phyloP scores from a whole-genome alignment of 2,888 invertebrate genomes.

The Kuschelorhynchus macadamiae region DNA sequence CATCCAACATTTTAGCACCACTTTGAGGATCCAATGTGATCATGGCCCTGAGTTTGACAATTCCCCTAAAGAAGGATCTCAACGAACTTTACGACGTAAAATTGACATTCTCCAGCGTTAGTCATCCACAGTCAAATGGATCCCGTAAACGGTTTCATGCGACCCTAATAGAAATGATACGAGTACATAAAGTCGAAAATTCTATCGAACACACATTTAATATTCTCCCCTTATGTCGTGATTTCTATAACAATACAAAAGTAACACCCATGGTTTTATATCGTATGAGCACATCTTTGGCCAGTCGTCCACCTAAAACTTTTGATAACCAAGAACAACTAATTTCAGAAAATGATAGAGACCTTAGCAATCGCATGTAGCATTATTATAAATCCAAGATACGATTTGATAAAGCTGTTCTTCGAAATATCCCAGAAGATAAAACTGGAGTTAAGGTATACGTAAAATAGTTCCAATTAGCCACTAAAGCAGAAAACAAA shows the following conservation, averaged over 20 bases:
- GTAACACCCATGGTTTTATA: too few relatives aligned
- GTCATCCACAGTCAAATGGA: conserved; percentile 18
- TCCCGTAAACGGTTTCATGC: conserved; percentile 38
- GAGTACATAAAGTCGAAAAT: conserved; percentile 22
- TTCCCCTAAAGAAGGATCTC: conserved; percentile 25
- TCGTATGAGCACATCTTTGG: too few relatives aligned
- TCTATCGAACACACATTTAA: conserved; percentile 24
- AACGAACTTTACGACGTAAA: conserved; percentile 26
- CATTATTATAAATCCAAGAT: conserved; percentile 40
- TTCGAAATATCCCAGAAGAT: conserved; percentile 10
- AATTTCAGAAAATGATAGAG: conserved; percentile 36
- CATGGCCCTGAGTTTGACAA: conserved; percentile 38
- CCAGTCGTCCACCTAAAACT: conserved; percentile 38
- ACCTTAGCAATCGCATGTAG: conserved; percentile 27
- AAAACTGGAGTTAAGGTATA: conserved; percentile 40
- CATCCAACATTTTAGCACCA: too few relatives aligned
- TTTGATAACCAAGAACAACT: conserved; percentile 37
- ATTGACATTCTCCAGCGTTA: conserved; percentile 15
- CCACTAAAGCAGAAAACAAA: conserved; percentile 36
- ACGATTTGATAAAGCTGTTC: conserved; percentile 33
- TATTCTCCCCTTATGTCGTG: too few relatives aligned
- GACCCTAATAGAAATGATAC: conserved; percentile 37
- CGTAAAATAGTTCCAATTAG: conserved; percentile 32
- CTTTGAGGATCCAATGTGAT: conserved; percentile 21
- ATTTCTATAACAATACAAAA: too few relatives aligned